Evolutionary conservation across 2,797 vertebrate genomes (phyloP).

Genomic region (Erithacus rubecula): DNA sequence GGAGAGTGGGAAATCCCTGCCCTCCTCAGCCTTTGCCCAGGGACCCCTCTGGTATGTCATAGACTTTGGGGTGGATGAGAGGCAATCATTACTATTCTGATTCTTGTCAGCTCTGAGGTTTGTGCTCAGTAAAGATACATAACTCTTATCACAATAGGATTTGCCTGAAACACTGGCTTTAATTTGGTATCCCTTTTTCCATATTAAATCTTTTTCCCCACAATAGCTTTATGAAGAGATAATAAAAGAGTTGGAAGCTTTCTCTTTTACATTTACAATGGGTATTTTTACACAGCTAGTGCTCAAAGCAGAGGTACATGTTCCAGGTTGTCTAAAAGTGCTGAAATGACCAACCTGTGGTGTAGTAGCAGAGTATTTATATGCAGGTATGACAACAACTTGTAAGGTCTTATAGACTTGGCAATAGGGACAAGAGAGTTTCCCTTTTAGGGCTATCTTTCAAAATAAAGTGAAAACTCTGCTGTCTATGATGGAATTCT

Average conservation of each 20-base stretch:
- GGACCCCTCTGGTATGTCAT: not conserved
- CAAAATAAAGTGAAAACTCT: not conserved
- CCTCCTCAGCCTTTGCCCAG: not conserved
- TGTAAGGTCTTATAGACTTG: not conserved
- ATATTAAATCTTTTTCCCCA: not conserved
- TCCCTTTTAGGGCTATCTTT: not conserved
- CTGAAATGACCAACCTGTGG: not conserved
- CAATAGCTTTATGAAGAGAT: not conserved
- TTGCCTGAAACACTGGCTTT: not conserved
- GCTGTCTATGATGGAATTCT: accelerated
- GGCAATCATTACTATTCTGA: not conserved
- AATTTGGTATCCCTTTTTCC: not conserved
- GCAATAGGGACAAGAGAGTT: not conserved
- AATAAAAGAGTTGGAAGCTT: not conserved
- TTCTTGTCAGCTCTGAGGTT: not conserved
- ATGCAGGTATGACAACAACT: not conserved
- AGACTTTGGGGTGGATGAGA: not conserved
- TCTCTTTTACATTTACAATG: not conserved
- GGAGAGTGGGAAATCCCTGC: not conserved
- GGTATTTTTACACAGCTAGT: not conserved
- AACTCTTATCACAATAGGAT: not conserved
- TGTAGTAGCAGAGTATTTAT: not conserved
- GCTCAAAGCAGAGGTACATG: not conserved
- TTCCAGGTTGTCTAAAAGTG: not conserved
- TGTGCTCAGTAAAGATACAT: not conserved